Percentiles rank a stretch among this genome's conserved stretches.
These are phyloP conservation scores for Aphidius ervi DNA, from an alignment of 1,140 invertebrate species.

Conservation along the genomic window DNA sequence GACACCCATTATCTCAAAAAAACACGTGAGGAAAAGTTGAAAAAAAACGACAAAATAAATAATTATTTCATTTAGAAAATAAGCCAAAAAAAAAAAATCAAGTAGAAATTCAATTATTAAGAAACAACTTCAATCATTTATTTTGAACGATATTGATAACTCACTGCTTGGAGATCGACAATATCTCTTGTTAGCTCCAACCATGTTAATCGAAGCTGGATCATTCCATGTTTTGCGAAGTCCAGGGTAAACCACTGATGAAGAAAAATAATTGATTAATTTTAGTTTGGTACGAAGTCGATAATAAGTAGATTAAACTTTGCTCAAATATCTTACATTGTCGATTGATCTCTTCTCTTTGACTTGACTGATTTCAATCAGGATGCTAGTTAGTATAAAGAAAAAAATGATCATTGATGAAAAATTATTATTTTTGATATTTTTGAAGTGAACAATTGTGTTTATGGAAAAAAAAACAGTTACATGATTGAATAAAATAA, in stretches of 20 bases:
- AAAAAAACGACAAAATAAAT: too few relatives aligned
- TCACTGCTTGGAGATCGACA: conserved; percentile 70
- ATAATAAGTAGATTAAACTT: background rate
- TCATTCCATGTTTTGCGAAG: conserved; percentile 87
- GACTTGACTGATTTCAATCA: conserved; percentile 64
- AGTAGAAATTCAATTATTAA: too few relatives aligned
- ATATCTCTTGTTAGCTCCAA: conserved; percentile 71
- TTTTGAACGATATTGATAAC: conserved; percentile 21
- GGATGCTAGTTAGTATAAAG: conserved; percentile 50
- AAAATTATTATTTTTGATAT: background rate
- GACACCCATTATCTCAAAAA: too few relatives aligned
- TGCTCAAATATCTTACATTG: conserved; percentile 55
- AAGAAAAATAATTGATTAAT: conserved; percentile 25
- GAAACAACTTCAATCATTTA: too few relatives aligned
- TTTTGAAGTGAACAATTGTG: too few relatives aligned
- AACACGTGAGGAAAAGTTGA: too few relatives aligned
- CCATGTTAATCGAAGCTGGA: conserved; percentile 86
- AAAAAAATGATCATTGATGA: background rate
- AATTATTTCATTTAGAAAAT: too few relatives aligned
- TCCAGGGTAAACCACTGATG: conserved; percentile 88
- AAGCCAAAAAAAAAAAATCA: too few relatives aligned
- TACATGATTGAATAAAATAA: too few relatives aligned
- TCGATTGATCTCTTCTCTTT: conserved; percentile 65
- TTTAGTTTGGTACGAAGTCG: background rate
- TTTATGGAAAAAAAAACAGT: too few relatives aligned